Evolutionary conservation across 2,888 invertebrate species (phyloP).

Genomic region (Terebella lapidaria): DNA sequence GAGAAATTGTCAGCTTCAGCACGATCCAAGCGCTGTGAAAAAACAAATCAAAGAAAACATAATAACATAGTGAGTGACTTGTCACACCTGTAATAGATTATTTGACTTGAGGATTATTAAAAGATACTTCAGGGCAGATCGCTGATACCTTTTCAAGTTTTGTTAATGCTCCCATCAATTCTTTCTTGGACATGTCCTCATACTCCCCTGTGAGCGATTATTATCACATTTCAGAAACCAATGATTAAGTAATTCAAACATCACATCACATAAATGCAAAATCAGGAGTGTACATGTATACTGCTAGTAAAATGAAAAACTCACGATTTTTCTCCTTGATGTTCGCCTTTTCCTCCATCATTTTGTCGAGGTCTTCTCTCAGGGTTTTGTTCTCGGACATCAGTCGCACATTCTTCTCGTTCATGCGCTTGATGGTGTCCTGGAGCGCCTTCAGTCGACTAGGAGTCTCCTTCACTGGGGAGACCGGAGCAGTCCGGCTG

Average conservation of each 20-base stretch:
- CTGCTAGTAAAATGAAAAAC: background rate
- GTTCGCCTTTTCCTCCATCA: slow-evolving; percentile 31
- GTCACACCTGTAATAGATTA: too few species aligned
- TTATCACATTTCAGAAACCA: background rate
- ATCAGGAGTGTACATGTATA: too few species aligned
- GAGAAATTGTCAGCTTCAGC: slow-evolving; percentile 31
- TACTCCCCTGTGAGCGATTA: slow-evolving; percentile 18
- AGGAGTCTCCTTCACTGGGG: slow-evolving; percentile 27
- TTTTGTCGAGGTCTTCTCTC: slow-evolving; percentile 44
- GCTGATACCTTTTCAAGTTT: slow-evolving; percentile 40
- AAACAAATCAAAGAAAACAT: background rate
- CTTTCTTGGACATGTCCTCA: slow-evolving; percentile 46
- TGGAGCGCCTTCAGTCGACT: slow-evolving; percentile 44
- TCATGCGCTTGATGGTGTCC: slow-evolving; percentile 40
- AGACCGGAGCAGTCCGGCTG: background rate
- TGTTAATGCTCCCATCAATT: slow-evolving; percentile 32
- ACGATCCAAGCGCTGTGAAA: slow-evolving; percentile 32
- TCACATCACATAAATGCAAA: background rate
- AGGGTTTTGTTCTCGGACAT: slow-evolving; percentile 44
- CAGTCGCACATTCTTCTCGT: slow-evolving; percentile 40
- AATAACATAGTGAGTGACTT: background rate
- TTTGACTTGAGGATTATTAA: too few species aligned
- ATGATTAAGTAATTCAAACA: background rate
- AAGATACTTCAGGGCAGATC: too few species aligned
- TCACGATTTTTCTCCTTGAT: slow-evolving; percentile 12